These are phyloP conservation scores for Dasyurus viverrinus DNA, from an alignment of 2,113 vertebrate species.

Conservation along the genomic window DNA sequence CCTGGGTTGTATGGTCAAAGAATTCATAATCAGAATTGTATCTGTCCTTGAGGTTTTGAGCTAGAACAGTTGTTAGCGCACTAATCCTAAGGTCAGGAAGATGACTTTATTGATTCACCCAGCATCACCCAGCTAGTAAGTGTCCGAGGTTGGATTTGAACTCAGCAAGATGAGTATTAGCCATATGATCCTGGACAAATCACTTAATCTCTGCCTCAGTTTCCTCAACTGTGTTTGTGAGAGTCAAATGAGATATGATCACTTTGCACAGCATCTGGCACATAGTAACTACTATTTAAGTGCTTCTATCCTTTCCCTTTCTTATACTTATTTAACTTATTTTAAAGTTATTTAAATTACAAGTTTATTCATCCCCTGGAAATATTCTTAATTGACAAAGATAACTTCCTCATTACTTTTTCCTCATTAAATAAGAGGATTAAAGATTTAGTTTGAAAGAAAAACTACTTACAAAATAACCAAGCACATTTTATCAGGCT, in stretches of 20 bases:
- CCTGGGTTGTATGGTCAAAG: neutral
- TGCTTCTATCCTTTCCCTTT: neutral
- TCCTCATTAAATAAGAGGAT: neutral
- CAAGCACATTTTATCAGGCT: neutral
- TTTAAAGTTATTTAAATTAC: neutral
- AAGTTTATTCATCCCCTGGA: neutral
- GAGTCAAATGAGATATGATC: neutral
- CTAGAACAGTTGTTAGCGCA: neutral
- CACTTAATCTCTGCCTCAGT: neutral
- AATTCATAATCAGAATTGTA: neutral
- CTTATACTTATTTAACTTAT: neutral
- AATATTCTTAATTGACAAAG: neutral
- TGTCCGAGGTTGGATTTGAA: no score
- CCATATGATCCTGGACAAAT: neutral
- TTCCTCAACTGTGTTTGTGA: neutral
- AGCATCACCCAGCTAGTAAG: no score
- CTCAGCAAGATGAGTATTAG: no score
- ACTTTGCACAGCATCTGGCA: neutral
- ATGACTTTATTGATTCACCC: no score
- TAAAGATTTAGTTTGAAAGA: neutral
- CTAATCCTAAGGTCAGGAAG: neutral
- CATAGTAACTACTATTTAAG: neutral
- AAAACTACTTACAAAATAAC: neutral
- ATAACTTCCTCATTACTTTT: neutral
- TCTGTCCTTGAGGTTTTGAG: neutral